These are phyloP conservation scores for Lichenostomus cassidix DNA, from an alignment of 2,113 vertebrate species.

Conservation along the genomic window DNA sequence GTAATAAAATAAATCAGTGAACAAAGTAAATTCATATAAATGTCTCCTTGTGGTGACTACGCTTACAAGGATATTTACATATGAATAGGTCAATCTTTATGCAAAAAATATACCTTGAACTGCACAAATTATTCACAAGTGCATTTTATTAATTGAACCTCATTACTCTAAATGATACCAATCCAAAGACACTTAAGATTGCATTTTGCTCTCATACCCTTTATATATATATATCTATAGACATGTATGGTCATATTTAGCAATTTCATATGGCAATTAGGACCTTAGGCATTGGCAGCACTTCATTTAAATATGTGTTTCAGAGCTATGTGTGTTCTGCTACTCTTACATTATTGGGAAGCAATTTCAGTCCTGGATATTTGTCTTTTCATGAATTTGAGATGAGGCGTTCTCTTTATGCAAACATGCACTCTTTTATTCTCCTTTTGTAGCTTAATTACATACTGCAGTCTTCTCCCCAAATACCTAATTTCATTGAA, in stretches of 20 bases:
- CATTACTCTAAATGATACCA: neutral
- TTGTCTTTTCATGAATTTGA: neutral
- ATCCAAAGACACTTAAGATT: neutral
- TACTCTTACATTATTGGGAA: neutral
- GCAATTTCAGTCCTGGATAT: neutral
- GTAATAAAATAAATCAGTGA: neutral
- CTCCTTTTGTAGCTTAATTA: conserved; percentile 28
- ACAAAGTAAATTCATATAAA: neutral
- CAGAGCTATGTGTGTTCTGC: neutral
- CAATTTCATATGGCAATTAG: neutral
- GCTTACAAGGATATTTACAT: neutral
- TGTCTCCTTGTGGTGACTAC: neutral
- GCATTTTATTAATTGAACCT: neutral
- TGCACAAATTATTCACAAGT: neutral
- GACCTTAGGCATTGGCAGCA: neutral
- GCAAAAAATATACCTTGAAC: neutral
- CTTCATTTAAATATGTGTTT: neutral
- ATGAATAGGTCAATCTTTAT: neutral
- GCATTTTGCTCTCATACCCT: neutral
- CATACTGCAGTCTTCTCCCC: neutral
- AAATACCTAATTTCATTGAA: conserved; percentile 12
- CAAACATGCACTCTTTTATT: neutral
- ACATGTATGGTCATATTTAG: neutral
- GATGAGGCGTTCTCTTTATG: neutral
- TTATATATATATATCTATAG: neutral